A percentile compares a stretch with the other conserved stretches of the same genome.
Evolutionary conservation across 2,797 vertebrate genomes (phyloP).

Genomic region (Emydoidea blandingii): DNA sequence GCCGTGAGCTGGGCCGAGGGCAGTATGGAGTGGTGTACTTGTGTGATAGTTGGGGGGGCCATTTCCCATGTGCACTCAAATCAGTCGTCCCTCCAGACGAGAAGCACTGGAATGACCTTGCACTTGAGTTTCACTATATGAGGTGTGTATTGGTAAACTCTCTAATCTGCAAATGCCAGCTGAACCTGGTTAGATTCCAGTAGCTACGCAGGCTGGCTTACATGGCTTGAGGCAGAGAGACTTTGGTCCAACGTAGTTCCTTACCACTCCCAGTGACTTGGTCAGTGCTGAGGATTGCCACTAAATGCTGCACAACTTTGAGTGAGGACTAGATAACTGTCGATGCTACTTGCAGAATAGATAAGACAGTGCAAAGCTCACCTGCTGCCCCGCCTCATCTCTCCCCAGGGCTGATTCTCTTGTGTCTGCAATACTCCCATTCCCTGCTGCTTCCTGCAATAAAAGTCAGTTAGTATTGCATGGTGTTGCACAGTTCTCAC

Average conservation of each 20-base stretch:
- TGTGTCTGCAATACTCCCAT: background rate
- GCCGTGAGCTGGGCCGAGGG: conserved; percentile 94
- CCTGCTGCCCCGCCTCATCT: background rate
- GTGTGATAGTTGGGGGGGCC: conserved; percentile 95
- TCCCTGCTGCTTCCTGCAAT: background rate
- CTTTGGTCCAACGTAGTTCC: fast-evolving
- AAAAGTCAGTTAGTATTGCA: background rate
- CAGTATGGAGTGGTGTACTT: conserved; percentile 98
- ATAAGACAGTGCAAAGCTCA: background rate
- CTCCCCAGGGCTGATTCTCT: background rate
- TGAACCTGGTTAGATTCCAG: background rate
- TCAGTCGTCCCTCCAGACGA: conserved; percentile 98
- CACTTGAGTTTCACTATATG: conserved; percentile 98
- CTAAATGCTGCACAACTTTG: background rate
- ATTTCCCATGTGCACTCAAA: conserved; percentile 95
- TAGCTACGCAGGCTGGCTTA: background rate
- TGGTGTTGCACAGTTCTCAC: background rate
- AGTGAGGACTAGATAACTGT: background rate
- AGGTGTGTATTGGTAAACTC: conserved; percentile 78
- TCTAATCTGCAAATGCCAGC: background rate
- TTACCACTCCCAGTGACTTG: fast-evolving
- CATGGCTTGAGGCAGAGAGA: background rate
- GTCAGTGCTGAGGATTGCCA: background rate
- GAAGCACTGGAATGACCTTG: conserved; percentile 99
- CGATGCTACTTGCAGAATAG: background rate